Evolutionary conservation across 1,140 invertebrate species (phyloP).

Genomic region (Trachymyrmex cornetzi): DNA sequence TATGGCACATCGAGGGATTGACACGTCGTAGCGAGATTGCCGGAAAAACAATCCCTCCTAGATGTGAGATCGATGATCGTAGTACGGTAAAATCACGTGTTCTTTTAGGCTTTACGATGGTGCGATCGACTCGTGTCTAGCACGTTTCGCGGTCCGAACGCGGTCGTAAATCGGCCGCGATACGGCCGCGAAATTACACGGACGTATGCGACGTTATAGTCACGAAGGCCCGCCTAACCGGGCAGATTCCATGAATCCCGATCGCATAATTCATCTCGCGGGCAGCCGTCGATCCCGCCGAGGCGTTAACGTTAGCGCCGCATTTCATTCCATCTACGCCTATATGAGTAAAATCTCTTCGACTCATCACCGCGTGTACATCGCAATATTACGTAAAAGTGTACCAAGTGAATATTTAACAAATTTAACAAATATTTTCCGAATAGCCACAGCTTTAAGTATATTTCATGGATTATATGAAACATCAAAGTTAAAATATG

Average conservation of each 20-base stretch:
- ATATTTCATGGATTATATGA: not conserved
- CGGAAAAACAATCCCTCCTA: slow-evolving; percentile 44
- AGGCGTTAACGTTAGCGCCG: slow-evolving; percentile 47
- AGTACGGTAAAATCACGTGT: slow-evolving; percentile 42
- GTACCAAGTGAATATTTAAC: not conserved
- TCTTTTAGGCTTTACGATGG: slow-evolving; percentile 74
- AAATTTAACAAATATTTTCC: slow-evolving; percentile 16
- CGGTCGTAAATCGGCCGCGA: slow-evolving; percentile 72
- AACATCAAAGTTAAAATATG: not conserved
- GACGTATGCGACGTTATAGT: slow-evolving; percentile 54
- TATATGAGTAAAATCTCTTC: slow-evolving; percentile 26
- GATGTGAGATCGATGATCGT: slow-evolving; percentile 48
- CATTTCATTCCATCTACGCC: slow-evolving; percentile 38
- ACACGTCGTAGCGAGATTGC: not conserved
- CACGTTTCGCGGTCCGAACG: slow-evolving; percentile 70
- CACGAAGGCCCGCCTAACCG: slow-evolving; percentile 40
- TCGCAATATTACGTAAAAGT: not conserved
- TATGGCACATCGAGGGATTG: not conserved
- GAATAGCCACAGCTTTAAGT: not conserved
- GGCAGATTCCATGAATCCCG: slow-evolving; percentile 68
- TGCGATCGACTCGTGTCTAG: slow-evolving; percentile 71
- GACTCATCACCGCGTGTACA: not conserved
- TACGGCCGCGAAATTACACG: slow-evolving; percentile 67
- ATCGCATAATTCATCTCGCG: slow-evolving; percentile 69
- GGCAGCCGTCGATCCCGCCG: slow-evolving; percentile 63